Base-by-base conservation (phyloP, 1,140 invertebrate genomes). In the Apocrypta bakeri region DNA sequence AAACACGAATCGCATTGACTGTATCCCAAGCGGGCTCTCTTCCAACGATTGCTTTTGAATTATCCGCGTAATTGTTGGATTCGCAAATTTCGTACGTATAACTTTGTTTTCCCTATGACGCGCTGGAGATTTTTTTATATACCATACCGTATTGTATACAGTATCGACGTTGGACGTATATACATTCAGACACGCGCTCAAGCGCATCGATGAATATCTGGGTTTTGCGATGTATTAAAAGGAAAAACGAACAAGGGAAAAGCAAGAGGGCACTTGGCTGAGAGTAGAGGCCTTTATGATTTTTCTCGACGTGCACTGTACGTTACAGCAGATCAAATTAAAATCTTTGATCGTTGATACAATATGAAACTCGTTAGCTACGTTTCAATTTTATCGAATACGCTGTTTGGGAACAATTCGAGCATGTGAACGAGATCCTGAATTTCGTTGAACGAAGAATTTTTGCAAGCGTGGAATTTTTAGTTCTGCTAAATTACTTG, bases 41-140 rank as follows among this genome's bases (percentile, higher is more conserved):
- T n/a, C n/a, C 31, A 68, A 78, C 76, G 61, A 78, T 78, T 78
- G 33, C 61, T 68, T 78, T 78, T 78, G 37, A 68, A 78, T 78
- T 78, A 8, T 31, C 21, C 64, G 64, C 61, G 76, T 78, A 78
- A 78, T 78, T 78, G 61, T 37, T 27, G 61, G 42, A 78, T 78
- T 40, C 24, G 37, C 76, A 12, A 66, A 68, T 66, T 78, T 42
- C 31, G 63, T 42, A 9, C 9, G 2, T 33, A 14, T 61, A 24
- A 64, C 74, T 64, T 74, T 48, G 71, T 40, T 74, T 74, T 24
- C 11, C 75, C 6, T 33, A 2, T 24, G 1, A 8, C 75, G 11
- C 7, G 11, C 69, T 2, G 27, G 11, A 3, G 14, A 1, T 6
- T 33, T 0, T 40, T 78, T 78, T 78, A 42, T 42, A 25, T 66